Evolutionary conservation across 2,113 vertebrate genomes (phyloP), one percentile per base, ranked within the genome.

Genomic region (Phrynosoma blainvillii): DNA sequence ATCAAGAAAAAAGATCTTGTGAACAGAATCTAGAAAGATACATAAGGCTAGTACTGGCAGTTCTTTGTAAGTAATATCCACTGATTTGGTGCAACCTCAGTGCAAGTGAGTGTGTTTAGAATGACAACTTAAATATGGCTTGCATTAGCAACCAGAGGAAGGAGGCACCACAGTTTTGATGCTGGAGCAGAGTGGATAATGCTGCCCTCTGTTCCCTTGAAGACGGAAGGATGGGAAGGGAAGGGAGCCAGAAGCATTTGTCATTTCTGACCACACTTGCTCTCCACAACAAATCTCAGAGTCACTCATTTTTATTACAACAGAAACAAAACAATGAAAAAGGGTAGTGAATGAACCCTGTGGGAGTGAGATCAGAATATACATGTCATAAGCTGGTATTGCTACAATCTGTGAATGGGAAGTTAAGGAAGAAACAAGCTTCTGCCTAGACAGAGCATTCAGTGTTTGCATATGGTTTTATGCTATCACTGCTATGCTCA

Each of bases 311-410:
- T 92, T 87, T 82, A 91, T 90, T 89, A 90, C 84, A 91, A 84
- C 89, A 91, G 90, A 87, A 94, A 82, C 79, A 90, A 92, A 94
- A 91, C 21, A 90, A 93, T 88, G 1, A 30, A 59, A 0, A 78
- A 77, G 89, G 82, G 75, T 82, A 90, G 36, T 65, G 65, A 47
- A 87, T 0, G 27, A 93, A 87, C 5, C 32, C 84, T 85, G 95
- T 95, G 93, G 94, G 95, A 14, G 94, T 95, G 93, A 92, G 94
- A 95, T 88, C 93, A 85, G 90, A 92, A 90, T 88, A 86, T 1
- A 0, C 0, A 84, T 92, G 93, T 93, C 91, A 76, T 70, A 79
- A 92, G 89, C 13, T 75, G 77, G 91, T 91, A 91, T 84, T 91
- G n/a, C 91, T 84, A 89, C 87, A 86, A 80, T 23, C 86, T 86